These are phyloP conservation scores for Cydia splendana DNA, from an alignment of 1,140 invertebrate genomes.

Conservation along the genomic window DNA sequence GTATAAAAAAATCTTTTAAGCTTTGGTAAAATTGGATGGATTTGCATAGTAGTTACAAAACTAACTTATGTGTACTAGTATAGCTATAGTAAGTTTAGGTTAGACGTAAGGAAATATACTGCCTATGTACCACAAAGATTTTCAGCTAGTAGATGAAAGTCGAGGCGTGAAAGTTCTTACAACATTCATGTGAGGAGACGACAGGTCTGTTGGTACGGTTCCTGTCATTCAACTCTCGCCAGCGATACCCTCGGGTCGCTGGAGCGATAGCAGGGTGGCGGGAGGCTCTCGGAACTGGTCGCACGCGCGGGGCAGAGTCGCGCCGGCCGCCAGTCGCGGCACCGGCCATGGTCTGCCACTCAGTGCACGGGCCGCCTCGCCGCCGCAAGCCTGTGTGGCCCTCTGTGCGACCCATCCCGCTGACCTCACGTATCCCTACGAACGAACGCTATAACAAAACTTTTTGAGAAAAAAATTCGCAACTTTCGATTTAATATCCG, in stretches of 20 bases:
- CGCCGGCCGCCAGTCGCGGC: conserved; percentile 56
- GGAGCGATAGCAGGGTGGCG: conserved; percentile 53
- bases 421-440: conserved; percentile 39
- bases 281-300: conserved; percentile 38
- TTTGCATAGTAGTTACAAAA: too few relatives aligned
- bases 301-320: conserved; percentile 74
- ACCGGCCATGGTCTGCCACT: conserved; percentile 51
- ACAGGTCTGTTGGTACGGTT: conserved; percentile 12
- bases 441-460: conserved; percentile 39
- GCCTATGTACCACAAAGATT: too few relatives aligned
- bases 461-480: conserved; percentile 37
- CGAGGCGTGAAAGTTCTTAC: not conserved
- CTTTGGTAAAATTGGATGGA: too few relatives aligned
- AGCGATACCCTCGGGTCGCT: conserved; percentile 25
- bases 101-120: too few relatives aligned
- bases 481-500: conserved; percentile 38
- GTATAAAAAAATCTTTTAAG: too few relatives aligned
- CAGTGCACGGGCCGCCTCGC: conserved; percentile 72
- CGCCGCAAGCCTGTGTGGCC: conserved; percentile 63
- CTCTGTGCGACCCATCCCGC: conserved; percentile 43
- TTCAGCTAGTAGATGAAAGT: not conserved
- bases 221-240: conserved; percentile 32
- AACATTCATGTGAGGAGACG: not conserved
- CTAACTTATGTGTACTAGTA: too few relatives aligned
- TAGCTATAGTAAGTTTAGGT: too few relatives aligned